These are phyloP conservation scores for Strigamia crassipes DNA, from an alignment of 2,888 invertebrate genomes.

Conservation along the genomic window DNA sequence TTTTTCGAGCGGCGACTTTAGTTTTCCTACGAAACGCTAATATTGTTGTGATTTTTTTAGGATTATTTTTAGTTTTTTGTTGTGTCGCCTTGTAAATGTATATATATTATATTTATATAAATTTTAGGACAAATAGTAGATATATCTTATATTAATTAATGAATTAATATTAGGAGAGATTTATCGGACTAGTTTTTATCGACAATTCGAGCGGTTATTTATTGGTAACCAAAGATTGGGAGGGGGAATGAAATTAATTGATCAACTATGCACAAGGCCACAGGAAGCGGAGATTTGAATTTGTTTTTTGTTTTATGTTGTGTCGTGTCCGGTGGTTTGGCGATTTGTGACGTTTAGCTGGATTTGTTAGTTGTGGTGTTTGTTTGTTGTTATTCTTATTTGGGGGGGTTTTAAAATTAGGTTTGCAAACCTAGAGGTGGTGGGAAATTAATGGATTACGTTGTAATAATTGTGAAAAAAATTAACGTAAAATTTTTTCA, in stretches of 20 bases:
- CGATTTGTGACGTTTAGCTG: no score
- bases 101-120: not conserved
- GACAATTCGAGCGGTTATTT: no score
- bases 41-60: not conserved
- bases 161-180: not conserved
- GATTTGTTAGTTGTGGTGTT: no score
- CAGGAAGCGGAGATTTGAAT: not conserved
- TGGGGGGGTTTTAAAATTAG: no score
- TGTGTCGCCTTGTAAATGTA: slow-evolving; percentile 19
- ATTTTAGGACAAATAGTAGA: not conserved
- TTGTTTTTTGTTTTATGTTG: no score
- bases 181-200: not conserved
- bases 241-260: no score
- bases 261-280: not conserved
- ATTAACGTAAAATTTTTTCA: no score
- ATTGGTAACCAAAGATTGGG: not conserved
- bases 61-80: not conserved
- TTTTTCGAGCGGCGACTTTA: not conserved
- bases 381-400: no score
- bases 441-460: no score
- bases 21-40: not conserved
- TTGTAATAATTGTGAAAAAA: no score
- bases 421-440: no score
- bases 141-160: no score
- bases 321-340: not conserved